These are phyloP conservation scores for Heterocephalus glaber DNA, from an alignment of 2,113 vertebrate species.

Conservation along the genomic window DNA sequence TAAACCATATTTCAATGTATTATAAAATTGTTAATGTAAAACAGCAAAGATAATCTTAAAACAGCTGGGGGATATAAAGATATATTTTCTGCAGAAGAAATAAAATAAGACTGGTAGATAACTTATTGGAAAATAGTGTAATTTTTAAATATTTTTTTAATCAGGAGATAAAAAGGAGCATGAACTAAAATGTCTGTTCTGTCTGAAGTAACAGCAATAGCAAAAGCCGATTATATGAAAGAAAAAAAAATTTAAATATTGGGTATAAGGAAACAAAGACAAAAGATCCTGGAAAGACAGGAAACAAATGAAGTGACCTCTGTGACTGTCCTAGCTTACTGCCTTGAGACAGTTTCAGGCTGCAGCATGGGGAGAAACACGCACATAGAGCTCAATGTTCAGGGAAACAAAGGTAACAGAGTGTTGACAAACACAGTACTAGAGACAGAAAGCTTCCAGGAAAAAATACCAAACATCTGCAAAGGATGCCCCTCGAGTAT, in stretches of 20 bases:
- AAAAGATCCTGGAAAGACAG: not conserved
- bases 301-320: not conserved
- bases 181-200: too few species aligned
- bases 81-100: not conserved
- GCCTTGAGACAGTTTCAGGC: not conserved
- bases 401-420: not conserved
- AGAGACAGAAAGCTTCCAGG: not conserved
- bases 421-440: not conserved
- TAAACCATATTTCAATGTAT: not conserved
- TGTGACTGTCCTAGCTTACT: not conserved
- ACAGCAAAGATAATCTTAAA: not conserved
- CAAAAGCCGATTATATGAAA: not conserved
- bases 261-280: not conserved
- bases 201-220: too few species aligned
- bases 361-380: too few species aligned
- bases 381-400: not conserved
- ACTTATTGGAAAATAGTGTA: not conserved
- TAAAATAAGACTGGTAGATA: not conserved
- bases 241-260: not conserved
- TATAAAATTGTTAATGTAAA: not conserved
- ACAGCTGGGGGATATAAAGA: not conserved
- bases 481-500: not conserved
- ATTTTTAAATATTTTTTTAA: not conserved
- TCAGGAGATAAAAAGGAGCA: not conserved
- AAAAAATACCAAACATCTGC: not conserved